These are phyloP conservation scores for Tychaedon coryphoeus DNA, from an alignment of 2,113 vertebrate species.

Conservation along the genomic window DNA sequence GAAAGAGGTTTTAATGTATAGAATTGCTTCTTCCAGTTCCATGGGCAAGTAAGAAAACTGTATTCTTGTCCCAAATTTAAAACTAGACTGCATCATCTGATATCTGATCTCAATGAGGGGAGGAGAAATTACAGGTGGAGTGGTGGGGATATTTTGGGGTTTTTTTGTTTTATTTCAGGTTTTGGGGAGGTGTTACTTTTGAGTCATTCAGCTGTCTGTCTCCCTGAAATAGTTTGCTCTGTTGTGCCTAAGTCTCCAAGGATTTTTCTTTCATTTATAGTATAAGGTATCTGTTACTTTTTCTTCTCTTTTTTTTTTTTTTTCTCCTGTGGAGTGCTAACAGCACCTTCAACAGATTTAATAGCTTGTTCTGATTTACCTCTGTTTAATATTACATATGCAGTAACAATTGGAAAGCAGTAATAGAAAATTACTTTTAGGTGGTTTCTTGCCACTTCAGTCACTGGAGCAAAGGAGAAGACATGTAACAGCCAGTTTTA, in stretches of 20 bases:
- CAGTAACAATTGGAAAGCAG: background rate
- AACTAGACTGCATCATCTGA: background rate
- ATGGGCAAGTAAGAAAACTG: background rate
- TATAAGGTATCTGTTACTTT: background rate
- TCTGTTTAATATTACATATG: background rate
- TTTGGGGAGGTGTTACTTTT: background rate
- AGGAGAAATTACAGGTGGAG: background rate
- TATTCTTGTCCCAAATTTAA: background rate
- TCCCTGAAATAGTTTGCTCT: background rate
- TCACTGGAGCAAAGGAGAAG: background rate
- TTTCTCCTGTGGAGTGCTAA: background rate
- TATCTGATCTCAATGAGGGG: background rate
- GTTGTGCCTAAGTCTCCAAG: background rate
- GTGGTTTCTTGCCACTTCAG: background rate
- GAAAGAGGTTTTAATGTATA: background rate
- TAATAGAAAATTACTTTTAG: background rate
- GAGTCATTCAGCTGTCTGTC: background rate
- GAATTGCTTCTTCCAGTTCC: background rate
- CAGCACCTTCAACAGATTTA: background rate
- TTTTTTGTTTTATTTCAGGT: background rate
- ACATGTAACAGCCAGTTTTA: background rate
- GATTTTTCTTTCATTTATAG: background rate
- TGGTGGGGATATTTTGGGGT: fast-evolving
- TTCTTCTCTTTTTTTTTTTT: background rate
- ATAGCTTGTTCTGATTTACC: background rate